Evolutionary conservation across 1,140 invertebrate genomes (phyloP), one percentile per base, ranked within the genome.

Genomic region (Drosophila ficusphila): DNA sequence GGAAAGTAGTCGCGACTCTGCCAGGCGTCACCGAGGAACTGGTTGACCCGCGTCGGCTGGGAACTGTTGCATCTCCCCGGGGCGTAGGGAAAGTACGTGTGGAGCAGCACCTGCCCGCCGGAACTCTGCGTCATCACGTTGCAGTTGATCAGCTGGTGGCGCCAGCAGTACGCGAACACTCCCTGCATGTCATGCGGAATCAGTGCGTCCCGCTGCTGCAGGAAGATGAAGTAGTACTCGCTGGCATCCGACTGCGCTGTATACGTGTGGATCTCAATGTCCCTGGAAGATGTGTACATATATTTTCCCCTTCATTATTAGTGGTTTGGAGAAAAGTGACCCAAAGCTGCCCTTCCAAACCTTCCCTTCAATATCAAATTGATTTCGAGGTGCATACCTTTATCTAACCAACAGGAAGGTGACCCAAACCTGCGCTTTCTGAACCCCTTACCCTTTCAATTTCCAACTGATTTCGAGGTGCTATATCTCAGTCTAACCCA

Each of bases 171-270:
- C 2, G 72, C 65, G n/a, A 88, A 77, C 7, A 88, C 71, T 5
- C 51, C 69, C 46, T 53, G 58, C 79, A 85, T 76, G 31, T 86
- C 79, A 6, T 41, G 12, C 23, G 52, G 41, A 16, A 79, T 64
- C 1, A 44, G 41, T 0, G 48, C 44, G 19, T 88, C 82, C 14
- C 61, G 48, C 27, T 73, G 74, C 51, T 88, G 76, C 21, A 85
- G 49, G 29, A 85, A 88, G 8, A 88, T 88, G 29, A 74, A 77
- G 39, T 85, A 85, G 31, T 77, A 88, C 44, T 77, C 79, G 53
- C 67, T 74, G 31, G 21, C 62, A 18, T 85, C 76, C 21, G 49
- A 57, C 6, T 42, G 51, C 4, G 31, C 16, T 0, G 65, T 65
- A 12, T 77, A 71, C 4, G 71, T 68, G 14, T 70, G 69, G 11